phyloP scores from a whole-genome alignment of 2,113 vertebrate species.

The Salvator merianae region DNA sequence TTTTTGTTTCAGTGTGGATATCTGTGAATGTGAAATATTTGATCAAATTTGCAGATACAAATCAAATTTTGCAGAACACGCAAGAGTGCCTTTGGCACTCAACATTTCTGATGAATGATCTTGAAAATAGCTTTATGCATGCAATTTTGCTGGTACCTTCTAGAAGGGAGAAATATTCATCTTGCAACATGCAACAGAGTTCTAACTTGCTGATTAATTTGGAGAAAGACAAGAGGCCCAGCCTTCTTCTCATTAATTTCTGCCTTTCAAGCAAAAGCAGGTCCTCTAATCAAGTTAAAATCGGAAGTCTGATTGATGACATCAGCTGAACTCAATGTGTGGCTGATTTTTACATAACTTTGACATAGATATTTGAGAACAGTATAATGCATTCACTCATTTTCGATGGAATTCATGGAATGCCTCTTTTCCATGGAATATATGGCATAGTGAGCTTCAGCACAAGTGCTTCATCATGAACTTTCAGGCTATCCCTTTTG shows the following conservation, averaged over 20 bases:
- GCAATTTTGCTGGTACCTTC: background rate
- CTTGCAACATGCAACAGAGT: background rate
- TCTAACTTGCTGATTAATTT: too few species aligned
- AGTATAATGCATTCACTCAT: background rate
- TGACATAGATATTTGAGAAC: background rate
- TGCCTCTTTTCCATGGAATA: too few species aligned
- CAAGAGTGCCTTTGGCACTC: background rate
- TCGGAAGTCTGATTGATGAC: background rate
- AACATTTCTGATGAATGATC: background rate
- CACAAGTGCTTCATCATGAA: background rate
- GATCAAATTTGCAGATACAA: too few species aligned
- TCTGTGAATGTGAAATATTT: too few species aligned
- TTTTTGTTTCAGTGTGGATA: too few species aligned
- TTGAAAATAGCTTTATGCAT: too few species aligned
- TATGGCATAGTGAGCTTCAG: background rate
- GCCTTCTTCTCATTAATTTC: background rate
- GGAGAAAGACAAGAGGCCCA: background rate
- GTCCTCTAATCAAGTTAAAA: background rate
- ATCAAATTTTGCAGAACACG: too few species aligned
- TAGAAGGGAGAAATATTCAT: background rate
- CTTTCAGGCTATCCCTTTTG: too few species aligned
- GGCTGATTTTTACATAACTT: background rate
- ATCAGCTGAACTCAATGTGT: background rate
- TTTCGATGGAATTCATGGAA: too few species aligned
- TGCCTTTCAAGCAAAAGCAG: background rate